These are phyloP conservation scores for Cephus runcator DNA, from an alignment of 2,888 invertebrate species.

Conservation along the genomic window DNA sequence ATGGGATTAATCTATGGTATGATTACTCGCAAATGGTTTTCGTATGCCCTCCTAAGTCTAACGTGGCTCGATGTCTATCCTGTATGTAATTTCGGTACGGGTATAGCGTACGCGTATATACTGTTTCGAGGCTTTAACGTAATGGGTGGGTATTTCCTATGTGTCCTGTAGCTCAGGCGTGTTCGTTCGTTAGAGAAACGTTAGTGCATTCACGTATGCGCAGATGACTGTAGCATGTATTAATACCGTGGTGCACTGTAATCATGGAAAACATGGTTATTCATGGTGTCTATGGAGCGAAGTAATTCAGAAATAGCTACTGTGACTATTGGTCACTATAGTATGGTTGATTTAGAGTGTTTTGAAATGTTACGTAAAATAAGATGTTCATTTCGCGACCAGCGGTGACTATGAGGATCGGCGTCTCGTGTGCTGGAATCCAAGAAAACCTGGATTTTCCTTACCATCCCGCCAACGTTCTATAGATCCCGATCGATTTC, in stretches of 20 bases:
- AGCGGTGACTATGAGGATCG: too few relatives aligned
- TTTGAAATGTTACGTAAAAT: too few relatives aligned
- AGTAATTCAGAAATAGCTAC: not conserved
- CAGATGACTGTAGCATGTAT: too few relatives aligned
- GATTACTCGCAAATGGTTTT: not conserved
- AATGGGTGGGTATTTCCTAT: not conserved
- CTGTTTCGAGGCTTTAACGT: not conserved
- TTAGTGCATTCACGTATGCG: not conserved
- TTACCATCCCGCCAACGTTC: too few relatives aligned
- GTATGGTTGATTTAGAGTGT: not conserved
- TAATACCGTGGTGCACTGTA: not conserved
- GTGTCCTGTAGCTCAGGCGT: not conserved
- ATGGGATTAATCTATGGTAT: not conserved
- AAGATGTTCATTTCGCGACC: too few relatives aligned
- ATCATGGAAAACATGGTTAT: not conserved
- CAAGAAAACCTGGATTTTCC: too few relatives aligned
- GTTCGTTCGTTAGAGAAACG: not conserved
- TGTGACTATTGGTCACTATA: not conserved
- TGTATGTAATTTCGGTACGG: not conserved
- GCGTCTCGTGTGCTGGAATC: too few relatives aligned
- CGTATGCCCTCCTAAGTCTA: not conserved
- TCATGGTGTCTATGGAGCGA: not conserved
- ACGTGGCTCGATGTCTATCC: too few relatives aligned
- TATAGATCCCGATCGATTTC: too few relatives aligned
- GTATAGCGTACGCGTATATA: not conserved